Evolutionary conservation across 2,113 vertebrate genomes (phyloP).

Genomic region (Malurus alboscapulatus): DNA sequence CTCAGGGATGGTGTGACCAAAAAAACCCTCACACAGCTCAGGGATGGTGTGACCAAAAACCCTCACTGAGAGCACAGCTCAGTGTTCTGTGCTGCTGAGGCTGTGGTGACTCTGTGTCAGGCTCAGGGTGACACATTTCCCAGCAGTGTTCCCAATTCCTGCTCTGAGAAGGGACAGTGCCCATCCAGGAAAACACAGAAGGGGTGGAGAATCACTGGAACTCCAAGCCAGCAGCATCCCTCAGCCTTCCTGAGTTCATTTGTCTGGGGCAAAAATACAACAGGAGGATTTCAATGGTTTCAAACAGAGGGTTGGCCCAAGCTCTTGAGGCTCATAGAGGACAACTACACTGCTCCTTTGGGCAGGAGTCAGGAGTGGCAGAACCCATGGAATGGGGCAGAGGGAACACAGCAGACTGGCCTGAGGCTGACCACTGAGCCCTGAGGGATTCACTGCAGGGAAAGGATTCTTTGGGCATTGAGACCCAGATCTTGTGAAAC

Average conservation of each 20-base stretch:
- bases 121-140: neutral
- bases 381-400: neutral
- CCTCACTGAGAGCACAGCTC: neutral
- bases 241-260: neutral
- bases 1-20: no score
- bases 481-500: neutral
- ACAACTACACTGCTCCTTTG: neutral
- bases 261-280: accelerated
- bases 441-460: neutral
- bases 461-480: neutral
- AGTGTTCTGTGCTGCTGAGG: neutral
- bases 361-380: neutral
- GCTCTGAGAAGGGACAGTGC: neutral
- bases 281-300: neutral
- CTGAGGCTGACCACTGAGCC: neutral
- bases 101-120: neutral
- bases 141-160: neutral
- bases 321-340: neutral
- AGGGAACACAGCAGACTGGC: neutral
- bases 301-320: neutral
- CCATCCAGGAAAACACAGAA: neutral
- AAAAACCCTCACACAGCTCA: no score
- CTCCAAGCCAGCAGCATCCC: neutral
- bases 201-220: neutral
- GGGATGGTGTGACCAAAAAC: neutral